Conservation (phyloP, 2,113 vertebrate species). For the Arenaria interpres region DNA sequence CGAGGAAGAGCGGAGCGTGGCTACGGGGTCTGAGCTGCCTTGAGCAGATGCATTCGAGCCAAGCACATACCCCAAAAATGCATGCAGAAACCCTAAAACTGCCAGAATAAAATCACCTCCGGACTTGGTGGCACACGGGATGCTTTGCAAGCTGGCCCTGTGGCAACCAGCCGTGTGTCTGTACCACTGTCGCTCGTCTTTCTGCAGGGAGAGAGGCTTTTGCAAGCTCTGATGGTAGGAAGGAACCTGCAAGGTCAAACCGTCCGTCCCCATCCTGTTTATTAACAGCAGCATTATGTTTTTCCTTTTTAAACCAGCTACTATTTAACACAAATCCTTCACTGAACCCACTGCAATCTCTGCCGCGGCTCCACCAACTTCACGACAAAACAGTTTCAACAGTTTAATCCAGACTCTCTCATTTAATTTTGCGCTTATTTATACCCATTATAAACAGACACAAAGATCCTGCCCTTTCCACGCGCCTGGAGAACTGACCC, state of each 20-base stretch:
- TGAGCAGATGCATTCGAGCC: accelerated
- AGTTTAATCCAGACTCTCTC: background rate
- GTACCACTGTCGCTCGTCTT: accelerated
- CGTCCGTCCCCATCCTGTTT: accelerated
- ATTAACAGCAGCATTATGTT: background rate
- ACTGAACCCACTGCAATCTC: background rate
- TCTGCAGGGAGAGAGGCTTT: background rate
- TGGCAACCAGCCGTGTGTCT: accelerated
- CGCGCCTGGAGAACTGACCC: background rate
- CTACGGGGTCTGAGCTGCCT: background rate
- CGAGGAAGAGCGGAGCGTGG: accelerated
- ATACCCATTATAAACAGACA: background rate
- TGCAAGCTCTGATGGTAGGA: background rate
- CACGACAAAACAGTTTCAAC: background rate
- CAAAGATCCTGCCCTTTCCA: background rate
- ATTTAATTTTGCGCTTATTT: background rate
- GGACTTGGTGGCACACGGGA: accelerated
- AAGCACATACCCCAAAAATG: background rate
- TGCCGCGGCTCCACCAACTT: accelerated
- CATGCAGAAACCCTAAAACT: background rate
- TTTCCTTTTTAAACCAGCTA: background rate
- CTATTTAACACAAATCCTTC: background rate
- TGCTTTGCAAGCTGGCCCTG: background rate
- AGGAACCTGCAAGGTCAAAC: background rate
- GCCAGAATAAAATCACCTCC: background rate